These are phyloP conservation scores for Thalassarche chlororhynchos DNA, from an alignment of 2,113 vertebrate species.

Conservation along the genomic window DNA sequence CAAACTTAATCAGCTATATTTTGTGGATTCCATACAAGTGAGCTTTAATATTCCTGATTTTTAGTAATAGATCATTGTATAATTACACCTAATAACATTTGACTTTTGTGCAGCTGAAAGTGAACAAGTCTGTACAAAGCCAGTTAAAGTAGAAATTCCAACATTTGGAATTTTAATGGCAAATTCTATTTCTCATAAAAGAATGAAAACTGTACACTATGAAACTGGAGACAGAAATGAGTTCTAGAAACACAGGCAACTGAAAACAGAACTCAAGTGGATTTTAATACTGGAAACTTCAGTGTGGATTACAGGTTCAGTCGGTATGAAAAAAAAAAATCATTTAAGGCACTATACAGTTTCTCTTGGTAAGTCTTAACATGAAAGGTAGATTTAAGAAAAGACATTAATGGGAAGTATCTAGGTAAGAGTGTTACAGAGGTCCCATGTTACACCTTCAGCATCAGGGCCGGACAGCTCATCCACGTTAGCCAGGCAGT, in stretches of 20 bases:
- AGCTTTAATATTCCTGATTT: not conserved
- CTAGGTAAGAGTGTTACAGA: not conserved
- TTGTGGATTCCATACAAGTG: not conserved
- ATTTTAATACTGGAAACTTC: not conserved
- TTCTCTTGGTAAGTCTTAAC: not conserved
- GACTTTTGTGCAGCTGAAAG: not conserved
- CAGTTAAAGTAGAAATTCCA: not conserved
- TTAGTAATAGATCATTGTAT: not conserved
- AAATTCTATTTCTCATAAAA: not conserved
- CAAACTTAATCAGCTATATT: not conserved
- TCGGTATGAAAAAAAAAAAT: not conserved
- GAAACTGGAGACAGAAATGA: not conserved
- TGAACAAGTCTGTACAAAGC: not conserved
- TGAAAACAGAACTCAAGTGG: not conserved
- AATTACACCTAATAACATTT: not conserved
- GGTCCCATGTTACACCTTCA: not conserved
- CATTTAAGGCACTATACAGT: not conserved
- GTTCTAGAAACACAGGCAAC: not conserved
- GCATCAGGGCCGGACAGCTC: not conserved
- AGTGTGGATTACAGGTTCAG: accelerated
- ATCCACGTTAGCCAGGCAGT: not conserved
- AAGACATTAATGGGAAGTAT: not conserved
- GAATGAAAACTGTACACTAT: not conserved
- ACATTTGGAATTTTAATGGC: not conserved
- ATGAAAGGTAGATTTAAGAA: not conserved